phyloP scores from a whole-genome alignment of 2,888 invertebrate species.

The Lasioglossum calceatum region DNA sequence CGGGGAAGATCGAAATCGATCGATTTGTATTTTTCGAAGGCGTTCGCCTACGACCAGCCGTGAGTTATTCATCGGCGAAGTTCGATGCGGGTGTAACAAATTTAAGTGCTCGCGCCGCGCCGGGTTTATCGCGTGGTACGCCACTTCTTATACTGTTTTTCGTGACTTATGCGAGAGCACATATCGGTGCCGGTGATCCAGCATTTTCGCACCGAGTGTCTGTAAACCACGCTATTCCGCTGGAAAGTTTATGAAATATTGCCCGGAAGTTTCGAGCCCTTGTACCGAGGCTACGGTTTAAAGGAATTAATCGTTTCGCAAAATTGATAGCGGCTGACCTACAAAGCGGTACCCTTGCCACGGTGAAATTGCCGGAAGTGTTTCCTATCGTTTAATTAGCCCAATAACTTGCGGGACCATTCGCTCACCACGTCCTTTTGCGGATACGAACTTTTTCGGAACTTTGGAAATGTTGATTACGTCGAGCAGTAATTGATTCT shows the following conservation, averaged over 20 bases:
- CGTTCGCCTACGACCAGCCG: background rate
- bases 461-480: background rate
- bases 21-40: slow-evolving; percentile 13
- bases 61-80: slow-evolving; percentile 47
- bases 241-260: slow-evolving; percentile 49
- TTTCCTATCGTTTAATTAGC: background rate
- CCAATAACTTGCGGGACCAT: background rate
- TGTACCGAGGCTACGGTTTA: background rate
- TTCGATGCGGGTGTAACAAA: slow-evolving; percentile 29
- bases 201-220: slow-evolving; percentile 51
- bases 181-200: slow-evolving; percentile 44
- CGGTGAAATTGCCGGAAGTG: background rate
- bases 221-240: slow-evolving; percentile 40
- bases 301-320: slow-evolving; percentile 25
- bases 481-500: background rate
- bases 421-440: too few species aligned
- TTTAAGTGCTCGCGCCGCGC: slow-evolving; percentile 17
- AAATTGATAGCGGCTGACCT: slow-evolving; percentile 23
- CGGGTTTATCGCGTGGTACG: slow-evolving; percentile 30
- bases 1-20: background rate
- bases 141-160: slow-evolving; percentile 39
- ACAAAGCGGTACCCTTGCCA: background rate
- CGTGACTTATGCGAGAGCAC: slow-evolving; percentile 44
- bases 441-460: background rate
- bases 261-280: slow-evolving; percentile 23